These are phyloP conservation scores for Lithodes maja DNA, from an alignment of 2,888 invertebrate genomes.

Conservation along the genomic window DNA sequence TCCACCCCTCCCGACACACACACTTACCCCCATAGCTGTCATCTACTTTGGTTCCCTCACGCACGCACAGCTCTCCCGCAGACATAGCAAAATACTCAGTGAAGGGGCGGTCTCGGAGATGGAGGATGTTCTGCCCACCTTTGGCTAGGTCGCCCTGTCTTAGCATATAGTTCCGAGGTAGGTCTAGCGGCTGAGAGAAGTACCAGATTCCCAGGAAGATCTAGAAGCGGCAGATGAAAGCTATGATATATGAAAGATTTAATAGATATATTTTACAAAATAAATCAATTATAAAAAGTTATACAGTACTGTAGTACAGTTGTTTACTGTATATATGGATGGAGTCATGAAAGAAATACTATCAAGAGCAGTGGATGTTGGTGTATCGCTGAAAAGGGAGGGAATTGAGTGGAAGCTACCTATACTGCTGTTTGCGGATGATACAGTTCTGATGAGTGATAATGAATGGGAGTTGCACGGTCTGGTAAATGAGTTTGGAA, in stretches of 20 bases:
- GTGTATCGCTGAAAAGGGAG: too few relatives aligned
- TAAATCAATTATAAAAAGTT: background rate
- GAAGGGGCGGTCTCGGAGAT: slow-evolving; percentile 42
- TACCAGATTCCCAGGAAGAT: slow-evolving; percentile 51
- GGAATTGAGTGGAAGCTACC: too few relatives aligned
- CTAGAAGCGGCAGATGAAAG: slow-evolving; percentile 19
- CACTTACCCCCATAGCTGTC: slow-evolving; percentile 53
- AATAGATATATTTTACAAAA: too few relatives aligned
- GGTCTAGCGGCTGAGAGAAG: slow-evolving; percentile 52
- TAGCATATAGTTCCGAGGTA: slow-evolving; percentile 37
- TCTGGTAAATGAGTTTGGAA: too few relatives aligned
- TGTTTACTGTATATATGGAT: too few relatives aligned
- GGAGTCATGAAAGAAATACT: too few relatives aligned
- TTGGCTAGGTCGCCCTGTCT: slow-evolving; percentile 25
- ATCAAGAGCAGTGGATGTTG: too few relatives aligned
- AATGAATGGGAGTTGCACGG: too few relatives aligned
- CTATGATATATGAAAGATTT: background rate
- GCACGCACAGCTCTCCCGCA: slow-evolving; percentile 57
- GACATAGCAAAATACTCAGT: slow-evolving; percentile 17
- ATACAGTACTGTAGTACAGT: background rate
- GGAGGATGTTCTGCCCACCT: slow-evolving; percentile 43
- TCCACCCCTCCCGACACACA: slow-evolving; percentile 53
- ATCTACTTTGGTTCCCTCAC: slow-evolving; percentile 41
- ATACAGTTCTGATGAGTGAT: too few relatives aligned
- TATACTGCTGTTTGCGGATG: too few relatives aligned